Evolutionary conservation across 30 jellyfish, hydroid and myxozoan genomes (phyloP), one percentile per base, ranked within the genome.

Genomic region (Turritopsis dohrnii): DNA sequence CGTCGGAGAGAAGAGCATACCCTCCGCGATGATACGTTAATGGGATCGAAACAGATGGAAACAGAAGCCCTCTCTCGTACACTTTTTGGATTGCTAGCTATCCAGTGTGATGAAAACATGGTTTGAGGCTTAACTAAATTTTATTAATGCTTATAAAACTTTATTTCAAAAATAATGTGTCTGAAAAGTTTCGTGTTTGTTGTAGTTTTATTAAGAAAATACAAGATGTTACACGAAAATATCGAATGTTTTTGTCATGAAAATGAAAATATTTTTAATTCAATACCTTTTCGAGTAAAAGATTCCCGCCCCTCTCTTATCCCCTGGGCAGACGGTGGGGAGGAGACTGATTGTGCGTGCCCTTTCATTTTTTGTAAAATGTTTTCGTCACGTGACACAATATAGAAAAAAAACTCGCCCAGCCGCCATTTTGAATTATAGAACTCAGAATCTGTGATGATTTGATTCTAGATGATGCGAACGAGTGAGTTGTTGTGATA

Each of bases 361-460:
- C 19, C 73, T 60, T 27, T 16, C 28, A n/a, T 7, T 69, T 69
- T 69, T 69, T 23, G 28, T 69, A n/a, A 74, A 86, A 89, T 90
- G 96, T 92, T 92, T 83, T 84, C 75, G 76, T 92, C 97, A 92
- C 95, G 97, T 92, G 97, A 92, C 73, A 84, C 9, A 52, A 71
- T 65, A 24, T n/a, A n/a, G n/a, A n/a, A 18, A 21, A 52, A 52
- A 53, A 24, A 18, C 94, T 72, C 92, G 54, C 65, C 85, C 66
- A 66, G 94, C 97, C 94, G 97, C 97, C 97, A 92, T 92, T 89
- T 87, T 91, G 94, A 89, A 89, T n/a, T 16, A 5, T n/a, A 66
- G 29, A 21, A 21, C 30, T 21, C 16, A 66, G 76, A n/a, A 41
- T 41, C 60, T 41, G 60, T 41, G 60, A 41, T 41, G 13, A 41